phyloP scores from a whole-genome alignment of 2,113 vertebrate genomes.

The Prionailurus viverrinus region DNA sequence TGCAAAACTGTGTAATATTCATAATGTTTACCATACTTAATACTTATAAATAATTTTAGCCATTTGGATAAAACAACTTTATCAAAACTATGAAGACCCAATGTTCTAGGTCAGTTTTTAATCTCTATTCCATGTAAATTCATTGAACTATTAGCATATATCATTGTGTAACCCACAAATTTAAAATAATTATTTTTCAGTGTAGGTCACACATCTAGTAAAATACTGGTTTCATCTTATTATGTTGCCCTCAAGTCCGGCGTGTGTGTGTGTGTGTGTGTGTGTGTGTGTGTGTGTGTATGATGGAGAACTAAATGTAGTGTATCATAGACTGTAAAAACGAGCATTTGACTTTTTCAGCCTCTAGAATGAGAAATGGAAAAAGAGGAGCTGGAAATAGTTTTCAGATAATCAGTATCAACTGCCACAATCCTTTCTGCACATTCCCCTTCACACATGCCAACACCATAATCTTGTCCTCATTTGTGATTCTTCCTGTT shows the following conservation, averaged over 20 bases:
- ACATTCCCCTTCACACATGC: background rate
- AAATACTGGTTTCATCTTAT: background rate
- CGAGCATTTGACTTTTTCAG: background rate
- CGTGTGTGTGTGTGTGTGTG: too few species aligned
- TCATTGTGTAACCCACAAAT: background rate
- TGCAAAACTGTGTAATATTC: background rate
- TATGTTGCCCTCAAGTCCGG: background rate
- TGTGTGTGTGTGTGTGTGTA: too few species aligned
- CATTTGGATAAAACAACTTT: background rate
- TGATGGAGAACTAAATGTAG: background rate
- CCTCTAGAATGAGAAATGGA: background rate
- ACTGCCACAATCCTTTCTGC: background rate
- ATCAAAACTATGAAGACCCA: background rate
- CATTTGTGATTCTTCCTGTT: background rate
- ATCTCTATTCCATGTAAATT: background rate
- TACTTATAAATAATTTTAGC: background rate
- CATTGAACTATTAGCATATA: background rate
- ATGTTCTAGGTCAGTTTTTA: background rate
- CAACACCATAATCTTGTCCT: background rate
- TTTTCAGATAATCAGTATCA: background rate
- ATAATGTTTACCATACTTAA: background rate
- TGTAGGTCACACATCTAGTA: background rate
- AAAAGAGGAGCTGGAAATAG: background rate
- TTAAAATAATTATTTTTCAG: background rate
- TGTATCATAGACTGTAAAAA: background rate